Conservation (phyloP, 2,888 invertebrate genomes). For the Sinelater perroti region DNA sequence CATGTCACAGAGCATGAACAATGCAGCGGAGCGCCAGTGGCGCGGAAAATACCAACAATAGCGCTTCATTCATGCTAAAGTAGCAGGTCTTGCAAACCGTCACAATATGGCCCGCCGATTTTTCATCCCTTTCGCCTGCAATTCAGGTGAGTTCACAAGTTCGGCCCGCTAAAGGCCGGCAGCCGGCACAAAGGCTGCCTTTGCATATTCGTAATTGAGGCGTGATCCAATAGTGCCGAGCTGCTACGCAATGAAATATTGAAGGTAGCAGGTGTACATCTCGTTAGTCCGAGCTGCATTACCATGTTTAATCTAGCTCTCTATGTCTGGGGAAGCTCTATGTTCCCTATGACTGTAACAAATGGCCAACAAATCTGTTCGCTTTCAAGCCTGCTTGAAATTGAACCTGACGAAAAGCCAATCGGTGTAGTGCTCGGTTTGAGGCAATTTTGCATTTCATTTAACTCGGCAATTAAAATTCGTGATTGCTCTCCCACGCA, state of each 20-base stretch:
- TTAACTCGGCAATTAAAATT: too few relatives aligned
- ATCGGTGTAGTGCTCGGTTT: too few relatives aligned
- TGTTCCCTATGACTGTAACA: slow-evolving; percentile 29
- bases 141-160: too few relatives aligned
- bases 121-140: slow-evolving; percentile 6
- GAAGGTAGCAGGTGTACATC: slow-evolving; percentile 27
- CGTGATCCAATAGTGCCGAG: slow-evolving; percentile 18
- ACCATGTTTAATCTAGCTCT: slow-evolving; percentile 29
- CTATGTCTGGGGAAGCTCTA: slow-evolving; percentile 24
- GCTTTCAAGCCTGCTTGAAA: slow-evolving; percentile 54
- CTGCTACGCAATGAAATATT: slow-evolving; percentile 25
- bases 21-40: slow-evolving; percentile 17
- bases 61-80: slow-evolving; percentile 25
- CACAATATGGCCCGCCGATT: slow-evolving; percentile 3
- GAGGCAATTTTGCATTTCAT: too few relatives aligned
- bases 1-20: slow-evolving; percentile 19
- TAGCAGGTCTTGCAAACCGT: slow-evolving; percentile 17
- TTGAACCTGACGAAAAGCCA: slow-evolving; percentile 55
- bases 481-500: too few relatives aligned
- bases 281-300: slow-evolving; percentile 28
- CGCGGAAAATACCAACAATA: slow-evolving; percentile 28
- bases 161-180: too few relatives aligned
- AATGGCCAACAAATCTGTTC: slow-evolving; percentile 52
- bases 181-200: too few relatives aligned
- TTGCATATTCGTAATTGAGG: slow-evolving; percentile 17